Evolutionary conservation across 2,888 invertebrate genomes (phyloP), one percentile per base, ranked within the genome.

Genomic region (Dasysyrphus tricinctus): DNA sequence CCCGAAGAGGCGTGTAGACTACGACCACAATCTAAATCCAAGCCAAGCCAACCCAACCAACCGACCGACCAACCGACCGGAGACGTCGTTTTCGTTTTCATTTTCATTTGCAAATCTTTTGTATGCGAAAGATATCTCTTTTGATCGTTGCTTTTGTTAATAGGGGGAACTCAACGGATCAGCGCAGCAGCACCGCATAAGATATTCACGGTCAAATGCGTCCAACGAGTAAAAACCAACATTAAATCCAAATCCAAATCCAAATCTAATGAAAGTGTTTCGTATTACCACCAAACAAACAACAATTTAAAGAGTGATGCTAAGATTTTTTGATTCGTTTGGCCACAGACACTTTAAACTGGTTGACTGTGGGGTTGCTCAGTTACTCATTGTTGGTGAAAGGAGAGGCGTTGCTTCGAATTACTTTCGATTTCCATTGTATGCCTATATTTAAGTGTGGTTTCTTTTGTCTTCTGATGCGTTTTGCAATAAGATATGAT

Each of bases 91-190:
- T 89, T 89, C 88, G 84, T 89, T 89, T 89, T 89, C 89, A 88
- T 88, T 89, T 88, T 86, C 88, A 88, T 89, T 89, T 88, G 88
- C 88, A 88, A 88, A 88, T 88, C 82, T 85, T 67, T 75, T 79
- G 61, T 42, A 59, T 72, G 39, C 63, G 51, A 72, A 80, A 77
- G 65, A 77, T 85, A 86, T 82, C 86, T 86, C 47, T 74, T 67
- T 69, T 54, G 76, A 73, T 81, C 69, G 56, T 37, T 70, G 65
- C 32, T 57, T 44, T 61, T 67, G 72, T 75, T 69, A 76, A 82
- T 78, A 70, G 74, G 72, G 78, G 57, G 78, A 84, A 51, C 75
- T 82, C 65, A 72, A 86, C 69, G 51, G 78, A 86, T 82, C 86
- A 69, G 69, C 44, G 56, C 83, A 56, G 63, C 65, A 32, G 47